Conservation (phyloP, 2,888 invertebrate species). For the Barypeithes pellucidus region DNA sequence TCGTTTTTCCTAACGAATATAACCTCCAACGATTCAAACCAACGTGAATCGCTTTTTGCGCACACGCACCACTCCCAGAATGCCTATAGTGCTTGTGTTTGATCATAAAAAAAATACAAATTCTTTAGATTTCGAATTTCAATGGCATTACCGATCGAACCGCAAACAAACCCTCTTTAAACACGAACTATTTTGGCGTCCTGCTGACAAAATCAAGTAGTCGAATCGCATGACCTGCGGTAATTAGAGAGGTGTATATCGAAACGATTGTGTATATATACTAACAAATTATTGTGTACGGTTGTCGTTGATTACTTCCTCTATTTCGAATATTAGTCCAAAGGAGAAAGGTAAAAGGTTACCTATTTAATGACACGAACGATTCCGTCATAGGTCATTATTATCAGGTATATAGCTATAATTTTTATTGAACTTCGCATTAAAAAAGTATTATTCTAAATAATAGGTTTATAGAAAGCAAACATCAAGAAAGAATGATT, state of each 20-base stretch:
- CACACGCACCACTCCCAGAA: no score
- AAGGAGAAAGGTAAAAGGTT: not conserved
- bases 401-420: not conserved
- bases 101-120: no score
- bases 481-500: no score
- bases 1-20: no score
- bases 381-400: not conserved
- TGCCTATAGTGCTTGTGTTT: no score
- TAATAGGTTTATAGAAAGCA: no score
- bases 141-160: no score
- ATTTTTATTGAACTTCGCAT: not conserved
- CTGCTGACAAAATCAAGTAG: constrained; percentile 14
- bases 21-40: no score
- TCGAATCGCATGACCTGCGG: constrained; percentile 1
- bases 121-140: no score
- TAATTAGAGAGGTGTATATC: constrained; percentile 24
- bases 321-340: not conserved
- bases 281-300: constrained; percentile 1
- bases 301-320: constrained; percentile 3
- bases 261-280: constrained; percentile 19
- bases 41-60: no score
- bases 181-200: not conserved
- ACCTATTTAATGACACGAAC: not conserved
- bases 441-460: not conserved
- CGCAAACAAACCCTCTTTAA: not conserved